A percentile compares a stretch with the other conserved stretches of the same genome.
phyloP scores from a whole-genome alignment of 2,797 vertebrate species.

The Xiphophorus birchmanni region DNA sequence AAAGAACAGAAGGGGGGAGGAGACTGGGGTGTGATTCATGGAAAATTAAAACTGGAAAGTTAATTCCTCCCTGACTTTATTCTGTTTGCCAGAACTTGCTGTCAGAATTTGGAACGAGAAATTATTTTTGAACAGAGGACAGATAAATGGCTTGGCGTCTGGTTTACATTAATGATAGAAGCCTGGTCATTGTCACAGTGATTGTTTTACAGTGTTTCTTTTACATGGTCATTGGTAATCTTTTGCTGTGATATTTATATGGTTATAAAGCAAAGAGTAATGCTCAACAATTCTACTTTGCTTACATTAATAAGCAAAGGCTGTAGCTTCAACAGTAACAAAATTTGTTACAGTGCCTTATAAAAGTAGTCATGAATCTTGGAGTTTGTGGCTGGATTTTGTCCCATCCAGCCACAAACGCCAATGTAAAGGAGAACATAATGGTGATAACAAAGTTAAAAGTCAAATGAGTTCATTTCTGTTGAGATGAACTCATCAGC shows the following conservation, averaged over 20 bases:
- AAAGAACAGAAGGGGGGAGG: conserved; percentile 28
- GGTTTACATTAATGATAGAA: conserved; percentile 66
- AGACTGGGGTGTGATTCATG: conserved; percentile 19
- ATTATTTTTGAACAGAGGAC: conserved; percentile 50
- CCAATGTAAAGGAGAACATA: not conserved
- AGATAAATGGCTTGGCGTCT: conserved; percentile 63
- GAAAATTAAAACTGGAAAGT: conserved; percentile 41
- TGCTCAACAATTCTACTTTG: conserved; percentile 23
- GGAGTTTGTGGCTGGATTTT: not conserved
- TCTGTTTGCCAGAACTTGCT: conserved; percentile 37
- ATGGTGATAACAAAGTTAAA: not conserved
- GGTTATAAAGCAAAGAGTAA: conserved; percentile 61
- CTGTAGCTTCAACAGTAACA: not conserved
- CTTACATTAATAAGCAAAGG: not conserved
- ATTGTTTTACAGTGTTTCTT: conserved; percentile 54
- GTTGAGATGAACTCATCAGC: too few species aligned
- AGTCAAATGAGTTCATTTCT: not conserved
- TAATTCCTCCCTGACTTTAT: conserved; percentile 46
- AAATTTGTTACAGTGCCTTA: not conserved
- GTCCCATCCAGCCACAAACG: not conserved
- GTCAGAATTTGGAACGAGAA: conserved; percentile 48
- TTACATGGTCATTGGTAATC: conserved; percentile 57
- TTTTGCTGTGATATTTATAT: conserved; percentile 54
- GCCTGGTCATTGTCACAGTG: conserved; percentile 63
- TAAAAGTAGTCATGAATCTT: not conserved